Evolutionary conservation across 2,797 vertebrate species (phyloP).

Genomic region (Pantherophis vulpinus): DNA sequence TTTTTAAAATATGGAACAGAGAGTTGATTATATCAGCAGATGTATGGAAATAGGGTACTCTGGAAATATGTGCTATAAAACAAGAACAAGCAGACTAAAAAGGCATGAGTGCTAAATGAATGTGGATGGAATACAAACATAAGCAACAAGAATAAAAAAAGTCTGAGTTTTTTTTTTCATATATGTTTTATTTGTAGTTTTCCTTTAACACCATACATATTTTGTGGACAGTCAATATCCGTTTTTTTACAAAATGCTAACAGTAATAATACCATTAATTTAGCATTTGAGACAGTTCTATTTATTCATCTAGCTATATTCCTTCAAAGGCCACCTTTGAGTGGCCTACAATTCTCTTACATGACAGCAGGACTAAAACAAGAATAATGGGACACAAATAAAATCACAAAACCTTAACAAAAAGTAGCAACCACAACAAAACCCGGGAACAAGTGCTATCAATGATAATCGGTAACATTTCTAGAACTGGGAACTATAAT

Average conservation of each 20-base stretch:
- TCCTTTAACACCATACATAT: too few relatives aligned
- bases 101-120: neutral
- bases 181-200: too few relatives aligned
- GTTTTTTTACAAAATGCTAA: too few relatives aligned
- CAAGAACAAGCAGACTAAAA: neutral
- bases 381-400: neutral
- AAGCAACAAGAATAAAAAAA: neutral
- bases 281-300: neutral
- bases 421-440: neutral
- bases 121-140: neutral
- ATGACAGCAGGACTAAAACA: neutral
- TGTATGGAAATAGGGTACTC: neutral
- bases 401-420: neutral
- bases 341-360: neutral
- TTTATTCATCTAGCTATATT: neutral
- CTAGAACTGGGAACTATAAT: neutral
- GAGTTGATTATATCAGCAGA: neutral
- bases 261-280: neutral
- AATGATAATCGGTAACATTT: neutral
- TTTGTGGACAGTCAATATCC: too few relatives aligned
- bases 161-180: too few relatives aligned
- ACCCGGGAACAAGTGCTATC: neutral
- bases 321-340: too few relatives aligned
- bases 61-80: neutral
- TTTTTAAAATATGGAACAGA: neutral